A percentile compares a stretch with the other conserved stretches of the same genome.
Conservation (phyloP, 2,113 vertebrate species). For the Ictalurus furcatus region DNA sequence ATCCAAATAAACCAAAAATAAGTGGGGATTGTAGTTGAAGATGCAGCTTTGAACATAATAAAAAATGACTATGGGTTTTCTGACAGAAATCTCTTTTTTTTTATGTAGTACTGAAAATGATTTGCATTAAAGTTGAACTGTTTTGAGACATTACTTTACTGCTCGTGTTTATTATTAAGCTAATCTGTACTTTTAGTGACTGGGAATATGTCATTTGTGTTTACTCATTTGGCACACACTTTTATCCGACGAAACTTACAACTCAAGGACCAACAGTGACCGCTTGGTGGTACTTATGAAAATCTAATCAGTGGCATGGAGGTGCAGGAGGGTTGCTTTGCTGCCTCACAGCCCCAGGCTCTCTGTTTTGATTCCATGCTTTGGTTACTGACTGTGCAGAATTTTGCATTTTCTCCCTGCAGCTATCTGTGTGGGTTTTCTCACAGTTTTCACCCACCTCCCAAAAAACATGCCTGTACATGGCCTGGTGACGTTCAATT, state of each 20-base stretch:
- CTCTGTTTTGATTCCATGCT: not conserved
- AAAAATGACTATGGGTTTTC: not conserved
- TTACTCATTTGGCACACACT: not conserved
- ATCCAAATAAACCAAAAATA: slow-evolving; percentile 84
- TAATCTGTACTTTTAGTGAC: not conserved
- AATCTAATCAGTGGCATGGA: not conserved
- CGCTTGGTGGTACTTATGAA: not conserved
- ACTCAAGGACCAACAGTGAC: not conserved
- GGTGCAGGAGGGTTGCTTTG: not conserved
- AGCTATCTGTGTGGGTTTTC: not conserved
- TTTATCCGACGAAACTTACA: not conserved
- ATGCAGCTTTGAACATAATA: slow-evolving; percentile 32
- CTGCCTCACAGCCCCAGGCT: not conserved
- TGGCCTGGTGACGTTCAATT: not conserved
- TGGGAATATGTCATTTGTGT: not conserved
- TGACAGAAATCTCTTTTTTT: not conserved
- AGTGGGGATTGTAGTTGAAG: slow-evolving; percentile 47
- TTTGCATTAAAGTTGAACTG: not conserved
- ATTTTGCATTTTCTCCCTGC: not conserved
- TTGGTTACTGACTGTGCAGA: not conserved
- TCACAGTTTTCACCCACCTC: not conserved
- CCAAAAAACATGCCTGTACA: not conserved
- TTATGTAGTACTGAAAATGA: not conserved
- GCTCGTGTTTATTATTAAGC: not conserved
- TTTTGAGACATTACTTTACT: not conserved